Evolutionary conservation across 1,140 invertebrate genomes (phyloP).

Genomic region (Lasioglossum albipes): DNA sequence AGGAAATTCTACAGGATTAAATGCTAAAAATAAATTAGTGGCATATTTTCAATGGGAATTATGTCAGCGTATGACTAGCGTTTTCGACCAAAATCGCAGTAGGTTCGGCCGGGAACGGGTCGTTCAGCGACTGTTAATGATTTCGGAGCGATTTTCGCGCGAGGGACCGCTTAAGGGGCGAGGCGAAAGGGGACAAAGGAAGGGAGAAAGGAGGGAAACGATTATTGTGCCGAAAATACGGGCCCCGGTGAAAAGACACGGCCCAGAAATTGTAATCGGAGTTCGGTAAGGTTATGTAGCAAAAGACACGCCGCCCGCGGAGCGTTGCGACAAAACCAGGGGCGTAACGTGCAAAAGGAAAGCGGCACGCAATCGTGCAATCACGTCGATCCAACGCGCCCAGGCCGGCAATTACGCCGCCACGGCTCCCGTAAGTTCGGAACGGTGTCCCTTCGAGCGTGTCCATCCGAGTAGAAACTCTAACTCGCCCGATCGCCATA

Average conservation of each 20-base stretch:
- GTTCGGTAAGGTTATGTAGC: neutral
- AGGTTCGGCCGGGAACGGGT: no score
- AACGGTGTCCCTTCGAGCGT: constrained; percentile 47
- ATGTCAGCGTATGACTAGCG: no score
- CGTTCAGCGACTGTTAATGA: no score
- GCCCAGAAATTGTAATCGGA: constrained; percentile 9
- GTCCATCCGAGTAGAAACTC: constrained; percentile 48
- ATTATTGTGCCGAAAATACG: neutral
- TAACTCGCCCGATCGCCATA: constrained; percentile 38
- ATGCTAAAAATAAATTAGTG: no score
- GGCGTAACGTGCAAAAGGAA: constrained; percentile 53
- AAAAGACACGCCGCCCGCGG: constrained; percentile 19
- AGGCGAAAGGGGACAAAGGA: neutral
- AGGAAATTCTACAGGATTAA: no score
- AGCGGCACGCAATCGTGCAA: constrained; percentile 54
- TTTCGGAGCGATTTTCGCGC: no score
- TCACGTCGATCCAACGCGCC: constrained; percentile 59
- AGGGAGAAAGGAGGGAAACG: neutral
- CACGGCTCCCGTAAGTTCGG: constrained; percentile 34
- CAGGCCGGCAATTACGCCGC: constrained; percentile 51
- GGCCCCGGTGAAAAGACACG: neutral
- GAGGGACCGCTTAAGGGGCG: neutral
- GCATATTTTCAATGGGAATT: no score
- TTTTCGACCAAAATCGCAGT: no score
- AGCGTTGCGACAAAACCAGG: constrained; percentile 45